Evolutionary conservation across 2,113 vertebrate species (phyloP), one percentile per base, ranked within the genome.

Genomic region (Zapornia atra): DNA sequence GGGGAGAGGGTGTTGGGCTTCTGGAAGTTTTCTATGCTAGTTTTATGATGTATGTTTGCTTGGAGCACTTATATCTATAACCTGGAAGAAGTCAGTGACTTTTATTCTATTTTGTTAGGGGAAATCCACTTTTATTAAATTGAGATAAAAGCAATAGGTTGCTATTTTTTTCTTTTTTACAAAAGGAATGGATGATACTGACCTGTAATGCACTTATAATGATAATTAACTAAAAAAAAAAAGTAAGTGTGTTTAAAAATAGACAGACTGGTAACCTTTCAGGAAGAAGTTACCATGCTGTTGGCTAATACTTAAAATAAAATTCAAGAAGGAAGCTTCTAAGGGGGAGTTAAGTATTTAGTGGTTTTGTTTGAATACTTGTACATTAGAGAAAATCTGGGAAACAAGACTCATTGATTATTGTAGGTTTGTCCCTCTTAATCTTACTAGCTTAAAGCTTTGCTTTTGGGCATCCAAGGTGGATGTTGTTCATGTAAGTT

Each of bases 21-120:
- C 4, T 44, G 1, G 46, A 2, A 59, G 15, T 6, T 38, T 0
- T 1, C 9, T 29, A 0, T 17, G 22, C 5, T 70, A 28, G 4
- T 2, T n/a, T 56, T 57, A 17, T 33, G 8, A 6, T 64, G 15
- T 10, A 6, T 48, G 0, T 24, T 79, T 66, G 17, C 5, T 84
- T 48, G 2, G 44, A 46, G 17, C 44, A 46, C 44, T 46, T 46
- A 9, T 8, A 19, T 46, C 17, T 18, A 18, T 19, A 46, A 46
- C 44, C 17, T 46, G 44, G 44, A 46, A 19, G 19, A 18, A 46
- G 44, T 46, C 44, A 19, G 44, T 46, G 44, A 8, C 44, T 42
- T n/a, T 26, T 66, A 11, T 60, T 70, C 5, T 1, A 2, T 9
- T 9, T 68, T 68, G 2, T 29, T 34, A 28, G 13, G 25, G 6